A percentile compares a stretch with the other conserved stretches of the same genome.
Evolutionary conservation across 1,140 invertebrate species (phyloP).

Genomic region (Contarinia nasturtii): DNA sequence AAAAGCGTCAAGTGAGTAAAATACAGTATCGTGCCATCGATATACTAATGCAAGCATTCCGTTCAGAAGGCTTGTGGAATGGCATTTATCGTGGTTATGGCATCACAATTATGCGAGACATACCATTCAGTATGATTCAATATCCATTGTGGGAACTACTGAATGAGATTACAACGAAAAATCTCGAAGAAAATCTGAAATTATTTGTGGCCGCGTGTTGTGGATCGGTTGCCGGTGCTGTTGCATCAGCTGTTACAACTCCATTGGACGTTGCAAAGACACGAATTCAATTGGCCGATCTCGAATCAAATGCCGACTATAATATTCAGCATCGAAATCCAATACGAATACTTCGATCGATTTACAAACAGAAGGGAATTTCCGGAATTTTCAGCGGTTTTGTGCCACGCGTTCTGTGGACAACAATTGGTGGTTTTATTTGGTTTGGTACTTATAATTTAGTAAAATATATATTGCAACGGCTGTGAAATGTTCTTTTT

Average conservation of each 20-base stretch:
- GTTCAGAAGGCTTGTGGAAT: constrained; percentile 35
- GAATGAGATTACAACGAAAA: constrained; percentile 38
- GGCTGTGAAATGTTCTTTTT: too few relatives aligned
- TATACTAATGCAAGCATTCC: constrained; percentile 39
- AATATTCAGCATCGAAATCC: constrained; percentile 24
- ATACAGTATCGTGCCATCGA: constrained; percentile 24
- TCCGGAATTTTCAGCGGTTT: constrained; percentile 73
- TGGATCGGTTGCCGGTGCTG: constrained; percentile 63
- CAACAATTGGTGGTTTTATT: constrained; percentile 79
- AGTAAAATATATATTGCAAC: constrained; percentile 14
- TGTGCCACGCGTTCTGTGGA: constrained; percentile 64
- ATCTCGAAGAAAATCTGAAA: constrained; percentile 28
- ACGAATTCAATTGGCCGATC: constrained; percentile 76
- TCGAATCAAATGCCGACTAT: constrained; percentile 24
- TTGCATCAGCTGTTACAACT: constrained; percentile 70
- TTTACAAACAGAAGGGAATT: constrained; percentile 46
- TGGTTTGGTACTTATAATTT: constrained; percentile 86
- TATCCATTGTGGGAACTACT: constrained; percentile 89
- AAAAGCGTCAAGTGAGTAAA: constrained; percentile 61
- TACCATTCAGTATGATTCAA: constrained; percentile 91
- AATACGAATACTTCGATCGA: constrained; percentile 29
- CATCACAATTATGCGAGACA: constrained; percentile 76
- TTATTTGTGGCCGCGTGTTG: constrained; percentile 46
- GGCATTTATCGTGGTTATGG: constrained; percentile 83
- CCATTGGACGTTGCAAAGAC: constrained; percentile 96